A percentile compares a stretch with the other conserved stretches of the same genome.
Evolutionary conservation across 2,113 vertebrate genomes (phyloP).

Genomic region (Rostratula benghalensis): DNA sequence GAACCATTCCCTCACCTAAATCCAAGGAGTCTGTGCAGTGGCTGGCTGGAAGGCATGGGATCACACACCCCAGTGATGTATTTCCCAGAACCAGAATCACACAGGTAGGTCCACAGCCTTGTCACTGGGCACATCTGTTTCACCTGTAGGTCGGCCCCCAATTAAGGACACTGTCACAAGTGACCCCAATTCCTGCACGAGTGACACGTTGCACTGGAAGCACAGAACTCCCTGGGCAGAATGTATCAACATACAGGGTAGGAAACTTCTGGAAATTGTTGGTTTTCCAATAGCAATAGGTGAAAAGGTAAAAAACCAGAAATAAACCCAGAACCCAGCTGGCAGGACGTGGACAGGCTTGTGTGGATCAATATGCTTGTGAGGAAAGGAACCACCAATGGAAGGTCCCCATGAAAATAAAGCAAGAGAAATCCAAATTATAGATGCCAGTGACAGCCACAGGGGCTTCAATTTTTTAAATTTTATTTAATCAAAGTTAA

Average conservation of each 20-base stretch:
- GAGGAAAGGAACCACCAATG: background rate
- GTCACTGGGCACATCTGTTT: background rate
- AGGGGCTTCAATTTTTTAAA: conserved; percentile 1
- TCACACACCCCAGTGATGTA: background rate
- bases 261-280: background rate
- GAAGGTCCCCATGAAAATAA: background rate
- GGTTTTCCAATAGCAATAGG: background rate
- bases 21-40: background rate
- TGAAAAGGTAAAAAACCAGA: background rate
- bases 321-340: background rate
- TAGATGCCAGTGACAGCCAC: conserved; percentile 13
- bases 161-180: background rate
- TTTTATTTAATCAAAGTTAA: conserved; percentile 88
- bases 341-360: accelerated
- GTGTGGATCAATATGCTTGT: background rate
- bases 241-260: accelerated
- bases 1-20: background rate
- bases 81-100: background rate
- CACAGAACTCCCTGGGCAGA: background rate
- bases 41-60: background rate
- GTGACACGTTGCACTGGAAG: background rate
- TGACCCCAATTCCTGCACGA: background rate
- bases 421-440: background rate
- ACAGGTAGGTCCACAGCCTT: accelerated
- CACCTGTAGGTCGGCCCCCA: background rate